Evolutionary conservation across 2,888 invertebrate species (phyloP).

Genomic region (Calameuta pallipes): DNA sequence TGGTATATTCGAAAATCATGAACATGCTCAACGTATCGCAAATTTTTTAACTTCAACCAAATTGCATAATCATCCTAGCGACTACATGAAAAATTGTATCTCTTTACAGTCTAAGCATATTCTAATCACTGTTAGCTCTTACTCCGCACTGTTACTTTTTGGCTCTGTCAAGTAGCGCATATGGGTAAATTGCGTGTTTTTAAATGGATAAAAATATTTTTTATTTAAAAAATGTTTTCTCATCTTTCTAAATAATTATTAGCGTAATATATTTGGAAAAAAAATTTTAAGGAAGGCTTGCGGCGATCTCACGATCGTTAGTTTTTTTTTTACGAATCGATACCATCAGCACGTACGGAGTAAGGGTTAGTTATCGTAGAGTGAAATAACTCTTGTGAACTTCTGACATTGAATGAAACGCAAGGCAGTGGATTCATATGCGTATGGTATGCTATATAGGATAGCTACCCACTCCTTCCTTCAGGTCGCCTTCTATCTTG

Average conservation of each 20-base stretch:
- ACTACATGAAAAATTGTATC: no score
- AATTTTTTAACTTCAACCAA: not conserved
- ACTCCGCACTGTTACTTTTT: no score
- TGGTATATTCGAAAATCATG: not conserved
- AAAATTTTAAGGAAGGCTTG: no score
- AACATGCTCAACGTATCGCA: no score
- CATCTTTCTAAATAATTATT: no score
- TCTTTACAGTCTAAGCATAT: not conserved
- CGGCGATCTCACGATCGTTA: no score
- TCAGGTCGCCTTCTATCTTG: conserved; percentile 35
- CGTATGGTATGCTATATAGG: not conserved
- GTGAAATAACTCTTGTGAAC: conserved; percentile 16
- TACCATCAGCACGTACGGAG: not conserved
- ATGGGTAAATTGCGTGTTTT: no score
- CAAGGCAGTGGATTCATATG: not conserved
- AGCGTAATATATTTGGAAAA: no score
- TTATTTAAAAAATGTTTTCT: no score
- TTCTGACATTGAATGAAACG: conserved; percentile 24
- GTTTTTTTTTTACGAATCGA: not conserved
- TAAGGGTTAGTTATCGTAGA: not conserved
- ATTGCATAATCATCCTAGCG: no score
- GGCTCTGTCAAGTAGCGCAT: no score
- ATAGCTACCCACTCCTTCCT: conserved; percentile 2
- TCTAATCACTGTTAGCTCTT: not conserved
- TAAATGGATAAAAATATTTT: no score